Conservation (phyloP, 2,888 invertebrate genomes). For the Globia sparganii region DNA sequence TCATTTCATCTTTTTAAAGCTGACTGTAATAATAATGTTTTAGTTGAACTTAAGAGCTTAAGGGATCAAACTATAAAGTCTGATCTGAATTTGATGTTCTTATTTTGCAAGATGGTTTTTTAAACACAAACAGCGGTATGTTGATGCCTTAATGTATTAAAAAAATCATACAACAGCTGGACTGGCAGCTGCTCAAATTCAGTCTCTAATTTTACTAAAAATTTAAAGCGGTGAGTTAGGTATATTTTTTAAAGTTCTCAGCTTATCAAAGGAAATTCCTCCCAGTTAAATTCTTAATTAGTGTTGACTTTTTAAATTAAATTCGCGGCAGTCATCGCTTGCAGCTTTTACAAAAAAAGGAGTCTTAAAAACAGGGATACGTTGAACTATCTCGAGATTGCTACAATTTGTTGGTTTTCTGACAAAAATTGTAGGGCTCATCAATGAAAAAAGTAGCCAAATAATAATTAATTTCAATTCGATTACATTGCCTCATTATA, state of each 20-base stretch:
- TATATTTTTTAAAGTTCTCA: conserved; percentile 31
- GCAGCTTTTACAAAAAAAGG: conserved; percentile 14
- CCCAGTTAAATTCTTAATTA: conserved; percentile 43
- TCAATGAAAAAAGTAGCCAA: not conserved
- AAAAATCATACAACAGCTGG: not conserved
- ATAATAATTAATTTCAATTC: not conserved
- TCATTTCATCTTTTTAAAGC: not conserved
- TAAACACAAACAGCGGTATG: not conserved
- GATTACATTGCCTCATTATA: not conserved
- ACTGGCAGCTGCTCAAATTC: not conserved
- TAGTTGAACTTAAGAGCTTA: not conserved
- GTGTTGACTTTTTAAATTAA: conserved; percentile 51
- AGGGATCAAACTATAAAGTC: not conserved
- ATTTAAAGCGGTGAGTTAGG: not conserved
- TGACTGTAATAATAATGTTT: not conserved
- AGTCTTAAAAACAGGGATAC: not conserved
- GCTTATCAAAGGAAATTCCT: conserved; percentile 14
- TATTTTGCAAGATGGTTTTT: not conserved
- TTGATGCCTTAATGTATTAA: not conserved
- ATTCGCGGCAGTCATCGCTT: conserved; percentile 28
- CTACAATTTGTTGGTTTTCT: not conserved
- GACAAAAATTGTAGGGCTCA: not conserved
- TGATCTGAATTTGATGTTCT: not conserved
- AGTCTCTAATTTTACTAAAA: not conserved
- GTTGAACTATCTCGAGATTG: not conserved